These are phyloP conservation scores for Zosterops pallidus DNA, from an alignment of 2,113 vertebrate genomes.

Conservation along the genomic window DNA sequence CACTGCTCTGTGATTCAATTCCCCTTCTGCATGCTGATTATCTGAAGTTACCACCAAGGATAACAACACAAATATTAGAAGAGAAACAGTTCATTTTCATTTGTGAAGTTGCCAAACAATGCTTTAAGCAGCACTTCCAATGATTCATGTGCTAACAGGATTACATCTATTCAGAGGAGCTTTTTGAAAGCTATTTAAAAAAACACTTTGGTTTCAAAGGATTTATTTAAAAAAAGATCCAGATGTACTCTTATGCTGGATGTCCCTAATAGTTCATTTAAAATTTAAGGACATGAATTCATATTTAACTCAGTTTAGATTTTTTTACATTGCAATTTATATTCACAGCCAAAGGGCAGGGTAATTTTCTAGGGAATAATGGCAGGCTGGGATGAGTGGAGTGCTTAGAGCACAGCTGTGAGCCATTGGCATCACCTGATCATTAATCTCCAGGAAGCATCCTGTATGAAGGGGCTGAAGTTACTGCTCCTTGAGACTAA, in stretches of 20 bases:
- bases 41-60: background rate
- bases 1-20: background rate
- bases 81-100: background rate
- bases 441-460: constrained; percentile 27
- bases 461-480: background rate
- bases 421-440: constrained; percentile 8
- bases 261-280: background rate
- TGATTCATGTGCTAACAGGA: background rate
- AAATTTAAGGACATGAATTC: background rate
- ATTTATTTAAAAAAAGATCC: background rate
- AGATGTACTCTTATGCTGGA: background rate
- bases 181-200: background rate
- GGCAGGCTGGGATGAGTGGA: background rate
- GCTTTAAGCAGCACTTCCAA: background rate
- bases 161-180: background rate
- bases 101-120: background rate
- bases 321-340: constrained; percentile 3
- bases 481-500: background rate
- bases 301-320: background rate
- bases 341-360: background rate
- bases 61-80: background rate
- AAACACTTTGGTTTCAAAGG: background rate
- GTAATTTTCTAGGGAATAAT: constrained; percentile 17
- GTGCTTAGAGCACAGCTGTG: background rate
- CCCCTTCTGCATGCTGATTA: background rate